These are phyloP conservation scores for Scaptomyza pallida DNA, from an alignment of 1,140 invertebrate genomes.

Conservation along the genomic window DNA sequence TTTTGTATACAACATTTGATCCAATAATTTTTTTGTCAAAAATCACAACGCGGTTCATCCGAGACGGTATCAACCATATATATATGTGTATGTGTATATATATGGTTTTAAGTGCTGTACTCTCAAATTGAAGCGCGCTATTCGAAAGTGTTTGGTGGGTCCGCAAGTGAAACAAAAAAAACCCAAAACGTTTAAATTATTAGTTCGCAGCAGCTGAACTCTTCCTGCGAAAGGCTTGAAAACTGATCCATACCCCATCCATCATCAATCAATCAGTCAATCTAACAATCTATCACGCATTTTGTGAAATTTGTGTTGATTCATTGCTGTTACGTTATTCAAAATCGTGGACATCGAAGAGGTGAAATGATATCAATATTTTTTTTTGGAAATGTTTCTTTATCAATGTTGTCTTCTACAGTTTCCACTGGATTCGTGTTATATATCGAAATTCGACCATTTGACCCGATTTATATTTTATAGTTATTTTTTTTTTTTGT, in stretches of 20 bases:
- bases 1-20: slow-evolving; percentile 48
- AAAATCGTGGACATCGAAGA: slow-evolving; percentile 40
- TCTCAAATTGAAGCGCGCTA: slow-evolving; percentile 38
- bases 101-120: slow-evolving; percentile 19
- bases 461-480: not conserved
- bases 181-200: slow-evolving; percentile 54
- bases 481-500: not conserved
- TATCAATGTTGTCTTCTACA: not conserved
- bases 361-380: too few relatives aligned
- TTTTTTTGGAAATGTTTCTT: too few relatives aligned
- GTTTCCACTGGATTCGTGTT: slow-evolving; percentile 21
- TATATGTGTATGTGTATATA: not conserved
- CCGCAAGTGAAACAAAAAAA: slow-evolving; percentile 63
- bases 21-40: slow-evolving; percentile 18
- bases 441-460: not conserved
- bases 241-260: not conserved
- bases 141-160: slow-evolving; percentile 36
- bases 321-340: slow-evolving; percentile 31
- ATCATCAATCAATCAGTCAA: slow-evolving; percentile 9
- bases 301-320: slow-evolving; percentile 10
- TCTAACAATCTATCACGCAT: not conserved
- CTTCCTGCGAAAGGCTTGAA: not conserved
- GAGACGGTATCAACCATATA: slow-evolving; percentile 28
- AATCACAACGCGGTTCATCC: slow-evolving; percentile 42
- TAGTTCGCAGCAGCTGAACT: slow-evolving; percentile 35